A percentile compares a stretch with the other conserved stretches of the same genome.
Evolutionary conservation across 2,113 vertebrate genomes (phyloP).

Genomic region (Microtus ochrogaster): DNA sequence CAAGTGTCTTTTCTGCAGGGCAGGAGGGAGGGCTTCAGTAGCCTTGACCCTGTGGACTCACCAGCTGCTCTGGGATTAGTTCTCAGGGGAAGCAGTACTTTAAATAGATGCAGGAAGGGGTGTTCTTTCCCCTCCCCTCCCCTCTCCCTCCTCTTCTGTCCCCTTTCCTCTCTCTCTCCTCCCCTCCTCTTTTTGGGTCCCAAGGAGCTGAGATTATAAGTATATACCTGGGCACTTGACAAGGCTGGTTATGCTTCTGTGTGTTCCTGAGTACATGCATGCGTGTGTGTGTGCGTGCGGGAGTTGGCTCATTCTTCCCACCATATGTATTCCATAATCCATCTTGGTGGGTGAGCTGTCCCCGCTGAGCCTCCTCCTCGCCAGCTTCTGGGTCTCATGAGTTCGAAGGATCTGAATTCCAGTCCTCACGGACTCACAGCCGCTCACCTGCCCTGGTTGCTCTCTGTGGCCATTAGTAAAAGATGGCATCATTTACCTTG

Average conservation of each 20-base stretch:
- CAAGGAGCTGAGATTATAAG: background rate
- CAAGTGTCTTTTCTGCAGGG: constrained; percentile 86
- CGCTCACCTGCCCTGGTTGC: background rate
- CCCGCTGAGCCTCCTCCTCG: background rate
- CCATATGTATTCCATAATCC: background rate
- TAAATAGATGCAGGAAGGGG: constrained; percentile 8
- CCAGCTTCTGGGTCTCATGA: background rate
- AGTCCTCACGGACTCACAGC: background rate
- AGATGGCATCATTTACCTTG: background rate
- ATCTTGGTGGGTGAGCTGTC: background rate
- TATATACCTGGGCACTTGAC: no score
- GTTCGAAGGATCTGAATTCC: background rate
- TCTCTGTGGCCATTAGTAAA: background rate
- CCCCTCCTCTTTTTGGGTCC: background rate
- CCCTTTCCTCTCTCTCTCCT: no score
- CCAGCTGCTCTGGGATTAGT: constrained; percentile 87
- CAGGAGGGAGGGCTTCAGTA: background rate
- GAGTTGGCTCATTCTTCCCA: background rate
- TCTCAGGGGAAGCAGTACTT: constrained; percentile 24
- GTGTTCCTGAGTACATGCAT: background rate
- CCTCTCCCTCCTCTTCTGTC: background rate
- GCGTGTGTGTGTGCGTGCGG: background rate
- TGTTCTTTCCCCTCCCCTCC: no score
- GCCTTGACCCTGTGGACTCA: constrained; percentile 37
- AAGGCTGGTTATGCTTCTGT: background rate